Conservation (phyloP, 2,113 vertebrate species). For the Passer montanus region DNA sequence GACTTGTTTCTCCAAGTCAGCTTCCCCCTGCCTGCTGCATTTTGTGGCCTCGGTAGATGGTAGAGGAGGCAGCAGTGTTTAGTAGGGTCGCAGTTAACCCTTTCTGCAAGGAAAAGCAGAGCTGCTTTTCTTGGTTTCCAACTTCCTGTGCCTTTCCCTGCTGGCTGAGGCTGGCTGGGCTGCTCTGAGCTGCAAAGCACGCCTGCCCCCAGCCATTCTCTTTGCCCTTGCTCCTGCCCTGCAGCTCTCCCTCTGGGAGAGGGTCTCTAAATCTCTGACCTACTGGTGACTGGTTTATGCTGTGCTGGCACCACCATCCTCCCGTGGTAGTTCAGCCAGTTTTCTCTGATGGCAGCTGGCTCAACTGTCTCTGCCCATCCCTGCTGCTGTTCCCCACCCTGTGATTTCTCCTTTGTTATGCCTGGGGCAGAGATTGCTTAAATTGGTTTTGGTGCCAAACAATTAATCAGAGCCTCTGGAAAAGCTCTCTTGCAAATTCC, state of each 20-base stretch:
- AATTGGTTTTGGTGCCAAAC: neutral
- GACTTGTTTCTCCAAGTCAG: neutral
- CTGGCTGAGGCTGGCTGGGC: neutral
- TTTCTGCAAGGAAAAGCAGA: neutral
- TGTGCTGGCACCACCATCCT: neutral
- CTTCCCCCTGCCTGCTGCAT: neutral
- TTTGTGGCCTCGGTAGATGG: neutral
- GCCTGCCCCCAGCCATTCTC: rapidly evolving
- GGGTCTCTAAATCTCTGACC: neutral
- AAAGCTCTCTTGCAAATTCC: neutral
- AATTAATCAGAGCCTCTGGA: conserved; percentile 14
- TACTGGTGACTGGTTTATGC: neutral
- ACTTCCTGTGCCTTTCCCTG: neutral
- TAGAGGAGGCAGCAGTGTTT: neutral
- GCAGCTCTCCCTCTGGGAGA: rapidly evolving
- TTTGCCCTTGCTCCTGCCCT: neutral
- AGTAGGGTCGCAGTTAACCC: neutral
- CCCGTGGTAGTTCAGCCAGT: neutral
- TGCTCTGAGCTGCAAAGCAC: neutral
- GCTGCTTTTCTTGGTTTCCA: neutral
- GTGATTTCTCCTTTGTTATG: conserved; percentile 3
- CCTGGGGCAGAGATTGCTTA: conserved; percentile 43
- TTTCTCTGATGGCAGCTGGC: neutral
- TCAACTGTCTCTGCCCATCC: conserved; percentile 1
- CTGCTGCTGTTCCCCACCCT: neutral